These are phyloP conservation scores for Litoditis marina DNA, from an alignment of 2,888 invertebrate genomes.

Conservation along the genomic window DNA sequence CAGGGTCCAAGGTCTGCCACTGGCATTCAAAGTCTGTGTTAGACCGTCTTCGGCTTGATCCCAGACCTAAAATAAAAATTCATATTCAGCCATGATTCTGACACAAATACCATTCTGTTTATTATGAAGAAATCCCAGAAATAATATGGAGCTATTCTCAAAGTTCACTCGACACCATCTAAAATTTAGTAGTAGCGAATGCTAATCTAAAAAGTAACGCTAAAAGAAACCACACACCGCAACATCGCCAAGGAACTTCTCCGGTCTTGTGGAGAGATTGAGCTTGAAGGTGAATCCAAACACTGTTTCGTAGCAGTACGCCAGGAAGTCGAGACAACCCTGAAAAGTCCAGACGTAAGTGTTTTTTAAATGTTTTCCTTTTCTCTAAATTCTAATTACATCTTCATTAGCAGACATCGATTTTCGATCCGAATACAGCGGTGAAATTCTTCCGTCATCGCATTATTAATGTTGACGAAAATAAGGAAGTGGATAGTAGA, in stretches of 20 bases:
- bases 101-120: too few relatives aligned
- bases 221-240: conserved; percentile 39
- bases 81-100: too few relatives aligned
- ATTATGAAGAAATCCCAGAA: too few relatives aligned
- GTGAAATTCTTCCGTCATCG: neutral
- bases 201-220: neutral
- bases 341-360: conserved; percentile 20
- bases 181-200: too few relatives aligned
- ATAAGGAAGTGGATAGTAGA: too few relatives aligned
- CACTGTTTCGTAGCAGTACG: conserved; percentile 76
- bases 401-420: too few relatives aligned
- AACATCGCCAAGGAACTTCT: conserved; percentile 64
- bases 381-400: neutral
- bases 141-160: too few relatives aligned
- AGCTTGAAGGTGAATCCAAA: conserved; percentile 94
- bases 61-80: conserved; percentile 43
- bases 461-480: too few relatives aligned
- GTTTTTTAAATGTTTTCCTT: neutral
- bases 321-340: conserved; percentile 78
- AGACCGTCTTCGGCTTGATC: conserved; percentile 70
- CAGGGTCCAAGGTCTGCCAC: conserved; percentile 82
- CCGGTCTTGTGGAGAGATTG: conserved; percentile 85
- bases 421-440: too few relatives aligned
- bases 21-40: conserved; percentile 71
- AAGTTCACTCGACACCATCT: too few relatives aligned